Base-by-base conservation (phyloP, 1,140 invertebrate genomes). In the Meloidogyne hapla region DNA sequence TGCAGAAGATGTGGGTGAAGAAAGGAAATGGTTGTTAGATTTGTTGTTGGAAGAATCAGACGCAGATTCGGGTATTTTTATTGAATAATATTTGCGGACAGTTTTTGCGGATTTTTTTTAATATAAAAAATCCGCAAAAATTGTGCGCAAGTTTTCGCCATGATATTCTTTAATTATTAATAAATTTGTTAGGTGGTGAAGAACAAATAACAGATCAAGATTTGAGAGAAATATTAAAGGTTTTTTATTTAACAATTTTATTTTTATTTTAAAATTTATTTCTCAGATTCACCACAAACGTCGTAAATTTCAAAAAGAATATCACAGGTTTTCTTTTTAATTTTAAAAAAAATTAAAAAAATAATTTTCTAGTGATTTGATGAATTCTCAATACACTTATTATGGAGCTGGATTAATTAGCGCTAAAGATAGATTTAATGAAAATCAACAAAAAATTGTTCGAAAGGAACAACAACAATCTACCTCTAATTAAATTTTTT, bases 361-460 rank as follows among this genome's bases (percentile, higher is more conserved):
- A 40, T 28, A 9, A 2, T 33, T 68, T 68, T 68, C 1, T n/a
- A 70, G 68, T 45, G 78, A 83, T 42, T 42, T 66, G 10, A 68
- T 82, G 0, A 84, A 83, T 63, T 76, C 82, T 21, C 82, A 83
- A 62, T 83, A 84, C 68, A 82, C 74, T 26, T 84, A 84, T 68
- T 83, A 83, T 68, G 80, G 80, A 6, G 83, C 83, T 13, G 82
- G 82, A 25, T 40, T 83, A 42, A 69, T 83, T 56, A 83, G 80
- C 42, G 68, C 62, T 0, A 21, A 72, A 23, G 82, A 83, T 56
- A 67, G 75, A 23, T 83, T 83, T 66, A 70, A 78, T 15, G 82
- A 83, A 25, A 77, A 83, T 62, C 77, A 83, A 40, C 62, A 67
- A 56, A 77, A 45, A 25, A 64, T 33, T 73, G 56, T 73, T 0